Percentiles rank a stretch among this genome's conserved stretches.
Conservation (phyloP, 2,888 invertebrate species). For the Glaucopsyche alexis region DNA sequence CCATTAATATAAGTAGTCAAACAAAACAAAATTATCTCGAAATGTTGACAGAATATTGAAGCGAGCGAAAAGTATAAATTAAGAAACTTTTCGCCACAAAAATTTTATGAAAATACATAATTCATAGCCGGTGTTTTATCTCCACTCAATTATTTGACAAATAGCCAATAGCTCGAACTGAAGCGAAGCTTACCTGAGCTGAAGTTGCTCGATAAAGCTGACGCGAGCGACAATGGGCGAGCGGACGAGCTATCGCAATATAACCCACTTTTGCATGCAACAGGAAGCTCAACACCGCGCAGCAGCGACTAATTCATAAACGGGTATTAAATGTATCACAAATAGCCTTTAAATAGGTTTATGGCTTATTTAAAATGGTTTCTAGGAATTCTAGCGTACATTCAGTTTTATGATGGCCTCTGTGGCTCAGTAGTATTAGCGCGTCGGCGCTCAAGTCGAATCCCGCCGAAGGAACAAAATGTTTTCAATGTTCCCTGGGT, state of each 20-base stretch:
- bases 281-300: constrained; percentile 54
- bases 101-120: constrained; percentile 4
- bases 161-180: constrained; percentile 37
- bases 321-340: constrained; percentile 36
- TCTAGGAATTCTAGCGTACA: background rate
- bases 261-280: constrained; percentile 58
- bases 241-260: constrained; percentile 59
- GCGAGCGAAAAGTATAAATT: constrained; percentile 14
- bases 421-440: too few species aligned
- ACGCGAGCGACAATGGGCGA: constrained; percentile 58
- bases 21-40: constrained; percentile 17
- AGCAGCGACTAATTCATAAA: constrained; percentile 51
- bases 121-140: constrained; percentile 28
- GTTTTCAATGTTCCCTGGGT: too few species aligned
- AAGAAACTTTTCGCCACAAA: constrained; percentile 6
- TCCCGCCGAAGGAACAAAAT: too few species aligned
- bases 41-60: constrained; percentile 24
- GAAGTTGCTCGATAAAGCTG: constrained; percentile 51
- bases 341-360: constrained; percentile 11
- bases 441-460: too few species aligned
- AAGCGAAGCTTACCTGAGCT: constrained; percentile 44
- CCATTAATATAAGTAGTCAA: constrained; percentile 12
- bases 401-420: background rate
- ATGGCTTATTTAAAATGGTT: background rate
- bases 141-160: constrained; percentile 29